Conservation (phyloP, 2,113 vertebrate genomes). For the Gambusia holbrooki region DNA sequence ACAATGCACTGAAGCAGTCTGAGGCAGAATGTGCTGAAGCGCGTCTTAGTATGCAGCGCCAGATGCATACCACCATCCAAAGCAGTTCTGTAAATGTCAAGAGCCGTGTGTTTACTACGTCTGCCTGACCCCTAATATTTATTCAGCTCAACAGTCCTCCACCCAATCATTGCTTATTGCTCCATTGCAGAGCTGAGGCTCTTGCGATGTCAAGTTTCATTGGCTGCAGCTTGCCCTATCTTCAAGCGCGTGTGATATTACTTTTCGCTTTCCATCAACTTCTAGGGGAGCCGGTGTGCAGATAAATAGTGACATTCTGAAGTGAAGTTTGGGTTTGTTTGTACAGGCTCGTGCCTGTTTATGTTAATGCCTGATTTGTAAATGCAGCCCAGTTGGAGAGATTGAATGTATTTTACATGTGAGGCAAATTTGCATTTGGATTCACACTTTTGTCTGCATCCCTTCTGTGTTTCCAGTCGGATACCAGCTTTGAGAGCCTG, state of each 20-base stretch:
- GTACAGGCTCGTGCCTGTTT: slow-evolving; percentile 30
- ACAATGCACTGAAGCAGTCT: not conserved
- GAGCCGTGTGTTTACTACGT: slow-evolving; percentile 61
- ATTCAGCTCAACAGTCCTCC: slow-evolving; percentile 66
- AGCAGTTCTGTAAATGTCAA: slow-evolving; percentile 73
- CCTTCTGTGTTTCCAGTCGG: slow-evolving; percentile 32
- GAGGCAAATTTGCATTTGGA: slow-evolving; percentile 50
- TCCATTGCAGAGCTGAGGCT: slow-evolving; percentile 49
- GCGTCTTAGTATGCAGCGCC: slow-evolving; percentile 44
- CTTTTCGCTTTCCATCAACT: slow-evolving; percentile 78
- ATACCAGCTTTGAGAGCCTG: slow-evolving; percentile 38
- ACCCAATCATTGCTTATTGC: slow-evolving; percentile 70
- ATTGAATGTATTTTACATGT: slow-evolving; percentile 65
- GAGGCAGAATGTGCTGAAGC: slow-evolving; percentile 20
- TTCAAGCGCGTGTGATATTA: slow-evolving; percentile 73
- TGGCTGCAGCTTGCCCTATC: slow-evolving; percentile 58
- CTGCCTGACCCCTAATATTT: slow-evolving; percentile 74
- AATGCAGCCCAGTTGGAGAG: slow-evolving; percentile 47
- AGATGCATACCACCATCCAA: slow-evolving; percentile 43
- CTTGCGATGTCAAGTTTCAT: slow-evolving; percentile 69
- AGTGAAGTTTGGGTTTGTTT: slow-evolving; percentile 56
- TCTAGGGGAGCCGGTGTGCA: slow-evolving; percentile 36
- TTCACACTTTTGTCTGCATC: slow-evolving; percentile 40
- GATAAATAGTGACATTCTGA: slow-evolving; percentile 73
- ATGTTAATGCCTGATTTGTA: slow-evolving; percentile 60